Conservation (phyloP, 2,888 invertebrate species). For the Salpingus planirostris region DNA sequence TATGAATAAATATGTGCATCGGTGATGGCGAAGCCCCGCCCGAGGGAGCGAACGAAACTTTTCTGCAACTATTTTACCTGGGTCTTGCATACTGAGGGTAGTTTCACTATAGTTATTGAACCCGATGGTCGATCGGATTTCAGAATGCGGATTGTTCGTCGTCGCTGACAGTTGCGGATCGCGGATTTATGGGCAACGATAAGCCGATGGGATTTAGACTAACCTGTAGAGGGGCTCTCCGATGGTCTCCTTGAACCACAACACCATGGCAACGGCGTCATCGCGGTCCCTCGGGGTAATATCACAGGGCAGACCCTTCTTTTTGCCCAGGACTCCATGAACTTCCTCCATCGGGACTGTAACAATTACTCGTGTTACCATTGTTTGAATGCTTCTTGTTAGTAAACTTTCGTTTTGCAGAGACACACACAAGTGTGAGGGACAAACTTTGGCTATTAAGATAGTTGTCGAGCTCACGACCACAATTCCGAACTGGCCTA, state of each 20-base stretch:
- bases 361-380: constrained; percentile 31
- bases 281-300: constrained; percentile 69
- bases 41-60: too few relatives aligned
- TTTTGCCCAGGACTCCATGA: constrained; percentile 72
- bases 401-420: constrained; percentile 26
- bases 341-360: constrained; percentile 72
- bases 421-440: constrained; percentile 15
- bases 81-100: too few relatives aligned
- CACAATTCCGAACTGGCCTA: constrained; percentile 2
- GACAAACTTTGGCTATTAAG: constrained; percentile 27
- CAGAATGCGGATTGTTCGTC: too few relatives aligned
- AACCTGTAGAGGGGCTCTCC: constrained; percentile 82
- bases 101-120: too few relatives aligned
- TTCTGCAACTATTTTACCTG: too few relatives aligned
- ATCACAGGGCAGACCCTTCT: constrained; percentile 79
- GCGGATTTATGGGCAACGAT: too few relatives aligned
- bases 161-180: too few relatives aligned
- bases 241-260: constrained; percentile 81
- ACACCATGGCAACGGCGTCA: constrained; percentile 78
- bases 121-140: too few relatives aligned
- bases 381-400: constrained; percentile 30
- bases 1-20: too few relatives aligned
- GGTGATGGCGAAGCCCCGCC: too few relatives aligned
- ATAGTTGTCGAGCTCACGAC: constrained; percentile 14
- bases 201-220: too few relatives aligned